Conservation (phyloP, 2,113 vertebrate genomes). For the Brachyhypopomus occidentalis region DNA sequence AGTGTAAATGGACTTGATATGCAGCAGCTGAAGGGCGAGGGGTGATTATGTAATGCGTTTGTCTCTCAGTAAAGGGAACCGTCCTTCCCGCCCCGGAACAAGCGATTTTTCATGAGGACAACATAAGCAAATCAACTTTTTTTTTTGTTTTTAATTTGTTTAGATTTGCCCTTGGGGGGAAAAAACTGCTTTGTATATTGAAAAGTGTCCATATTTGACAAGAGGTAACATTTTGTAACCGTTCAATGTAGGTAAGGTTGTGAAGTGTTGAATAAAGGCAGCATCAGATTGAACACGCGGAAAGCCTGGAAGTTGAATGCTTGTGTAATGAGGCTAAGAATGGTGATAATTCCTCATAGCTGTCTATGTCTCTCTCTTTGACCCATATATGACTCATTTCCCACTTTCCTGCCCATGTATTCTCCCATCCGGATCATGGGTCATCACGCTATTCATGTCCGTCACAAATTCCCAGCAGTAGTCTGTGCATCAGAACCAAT, state of each 20-base stretch:
- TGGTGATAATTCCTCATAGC: background rate
- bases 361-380: background rate
- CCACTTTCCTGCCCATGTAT: slow-evolving; percentile 36
- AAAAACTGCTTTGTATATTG: slow-evolving; percentile 61
- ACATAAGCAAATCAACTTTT: slow-evolving; percentile 34
- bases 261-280: slow-evolving; percentile 78
- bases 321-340: background rate
- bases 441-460: background rate
- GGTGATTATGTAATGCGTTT: slow-evolving; percentile 42
- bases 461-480: slow-evolving; percentile 4
- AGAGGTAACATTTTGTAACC: slow-evolving; percentile 74
- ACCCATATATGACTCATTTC: slow-evolving; percentile 57
- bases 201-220: slow-evolving; percentile 61
- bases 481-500: background rate
- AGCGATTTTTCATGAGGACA: slow-evolving; percentile 20
- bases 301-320: background rate
- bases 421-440: background rate
- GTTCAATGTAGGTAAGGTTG: slow-evolving; percentile 72
- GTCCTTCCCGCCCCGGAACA: slow-evolving; percentile 37
- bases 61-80: slow-evolving; percentile 21
- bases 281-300: slow-evolving; percentile 61
- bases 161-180: slow-evolving; percentile 54
- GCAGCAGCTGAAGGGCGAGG: slow-evolving; percentile 24
- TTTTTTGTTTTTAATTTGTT: slow-evolving; percentile 50
- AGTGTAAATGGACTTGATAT: slow-evolving; percentile 49